Percentiles rank a stretch among this genome's conserved stretches.
phyloP scores from a whole-genome alignment of 2,888 invertebrate genomes.

The Cerastis leucographa region DNA sequence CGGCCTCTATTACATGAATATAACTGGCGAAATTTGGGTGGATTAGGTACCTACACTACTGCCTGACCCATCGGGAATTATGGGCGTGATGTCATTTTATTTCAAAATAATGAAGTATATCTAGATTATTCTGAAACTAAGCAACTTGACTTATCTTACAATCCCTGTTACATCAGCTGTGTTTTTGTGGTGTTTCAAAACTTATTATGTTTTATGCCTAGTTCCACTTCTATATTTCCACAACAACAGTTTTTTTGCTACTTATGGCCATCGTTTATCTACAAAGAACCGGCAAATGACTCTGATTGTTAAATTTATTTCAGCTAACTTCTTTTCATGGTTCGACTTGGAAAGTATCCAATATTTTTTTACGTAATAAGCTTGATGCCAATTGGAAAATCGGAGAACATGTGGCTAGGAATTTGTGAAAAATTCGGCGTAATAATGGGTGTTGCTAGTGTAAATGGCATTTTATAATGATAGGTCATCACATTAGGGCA shows the following conservation, averaged over 20 bases:
- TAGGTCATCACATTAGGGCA: background rate
- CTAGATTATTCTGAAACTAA: background rate
- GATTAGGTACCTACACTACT: background rate
- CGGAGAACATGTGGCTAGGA: constrained; percentile 29
- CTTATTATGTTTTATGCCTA: background rate
- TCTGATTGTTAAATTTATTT: constrained; percentile 71
- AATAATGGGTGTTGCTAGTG: background rate
- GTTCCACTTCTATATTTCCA: background rate
- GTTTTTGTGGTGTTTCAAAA: background rate
- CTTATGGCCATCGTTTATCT: constrained; percentile 55
- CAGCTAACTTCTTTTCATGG: constrained; percentile 65
- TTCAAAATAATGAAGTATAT: background rate
- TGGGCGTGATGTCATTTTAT: background rate
- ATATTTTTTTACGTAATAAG: constrained; percentile 67
- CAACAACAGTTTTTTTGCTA: constrained; percentile 25
- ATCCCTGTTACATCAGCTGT: background rate
- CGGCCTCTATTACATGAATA: background rate
- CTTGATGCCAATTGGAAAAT: constrained; percentile 52
- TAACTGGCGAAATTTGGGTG: background rate
- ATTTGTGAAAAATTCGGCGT: constrained; percentile 14
- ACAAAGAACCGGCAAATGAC: constrained; percentile 67
- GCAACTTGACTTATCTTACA: background rate
- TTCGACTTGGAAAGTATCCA: constrained; percentile 70
- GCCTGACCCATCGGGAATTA: background rate
- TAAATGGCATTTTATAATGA: background rate